phyloP scores from a whole-genome alignment of 1,140 invertebrate genomes.

The Trichoplusia ni region DNA sequence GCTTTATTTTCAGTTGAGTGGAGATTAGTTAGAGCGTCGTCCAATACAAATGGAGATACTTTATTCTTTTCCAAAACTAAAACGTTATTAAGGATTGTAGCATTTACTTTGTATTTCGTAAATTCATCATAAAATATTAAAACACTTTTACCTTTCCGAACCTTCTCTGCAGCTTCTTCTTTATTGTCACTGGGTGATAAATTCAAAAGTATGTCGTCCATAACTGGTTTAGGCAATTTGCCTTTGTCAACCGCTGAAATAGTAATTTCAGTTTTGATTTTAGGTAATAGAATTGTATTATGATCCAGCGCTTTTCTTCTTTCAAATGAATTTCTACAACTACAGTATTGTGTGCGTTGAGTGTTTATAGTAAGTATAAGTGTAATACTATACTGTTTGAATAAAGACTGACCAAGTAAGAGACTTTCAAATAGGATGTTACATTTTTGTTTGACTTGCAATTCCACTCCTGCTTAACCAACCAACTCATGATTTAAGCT shows the following conservation, averaged over 20 bases:
- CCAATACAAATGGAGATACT: not conserved
- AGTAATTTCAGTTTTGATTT: not conserved
- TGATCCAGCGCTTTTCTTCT: too few relatives aligned
- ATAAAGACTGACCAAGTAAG: too few relatives aligned
- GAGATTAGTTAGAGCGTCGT: too few relatives aligned
- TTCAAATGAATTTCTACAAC: too few relatives aligned
- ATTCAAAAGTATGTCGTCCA: not conserved
- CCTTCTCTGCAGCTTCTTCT: not conserved
- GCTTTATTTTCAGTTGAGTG: not conserved
- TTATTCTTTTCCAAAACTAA: not conserved
- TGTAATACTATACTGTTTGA: too few relatives aligned
- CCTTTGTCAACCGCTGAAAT: not conserved
- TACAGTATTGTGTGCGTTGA: too few relatives aligned
- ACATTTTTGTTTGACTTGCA: too few relatives aligned
- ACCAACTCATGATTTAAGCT: too few relatives aligned
- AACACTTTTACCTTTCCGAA: not conserved
- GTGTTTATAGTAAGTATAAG: too few relatives aligned
- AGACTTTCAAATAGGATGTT: too few relatives aligned
- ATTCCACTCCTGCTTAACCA: too few relatives aligned
- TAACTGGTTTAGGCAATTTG: not conserved
- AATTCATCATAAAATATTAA: not conserved
- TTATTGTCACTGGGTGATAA: not conserved
- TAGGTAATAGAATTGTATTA: not conserved
- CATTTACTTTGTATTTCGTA: not conserved
- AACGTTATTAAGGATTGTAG: too few relatives aligned